Percentiles rank a stretch among this genome's conserved stretches.
Conservation (phyloP, 2,888 invertebrate species). For the Coronaproctus castanopsis region DNA sequence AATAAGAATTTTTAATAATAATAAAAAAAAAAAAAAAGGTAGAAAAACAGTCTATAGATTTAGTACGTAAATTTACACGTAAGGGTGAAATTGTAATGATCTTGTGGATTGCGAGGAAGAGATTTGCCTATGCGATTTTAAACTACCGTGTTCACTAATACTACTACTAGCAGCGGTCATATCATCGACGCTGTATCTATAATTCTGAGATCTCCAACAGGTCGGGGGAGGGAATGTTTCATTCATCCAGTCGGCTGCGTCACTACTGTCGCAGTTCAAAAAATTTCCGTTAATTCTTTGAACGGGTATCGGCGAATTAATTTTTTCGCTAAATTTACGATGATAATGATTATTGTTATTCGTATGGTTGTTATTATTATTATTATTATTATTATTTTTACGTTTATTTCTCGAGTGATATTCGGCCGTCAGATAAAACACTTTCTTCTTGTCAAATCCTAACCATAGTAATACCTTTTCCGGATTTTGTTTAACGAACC, state of each 20-base stretch:
- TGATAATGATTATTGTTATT: no score
- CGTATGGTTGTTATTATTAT: background rate
- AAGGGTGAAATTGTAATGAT: constrained; percentile 36
- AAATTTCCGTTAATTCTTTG: background rate
- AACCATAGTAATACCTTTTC: constrained; percentile 48
- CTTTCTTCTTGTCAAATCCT: constrained; percentile 12
- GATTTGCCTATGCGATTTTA: constrained; percentile 30
- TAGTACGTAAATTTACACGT: no score
- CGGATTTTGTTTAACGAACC: constrained; percentile 48
- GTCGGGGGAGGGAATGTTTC: constrained; percentile 19
- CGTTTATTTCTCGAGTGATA: constrained; percentile 24
- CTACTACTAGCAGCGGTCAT: constrained; percentile 28
- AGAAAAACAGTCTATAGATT: no score
- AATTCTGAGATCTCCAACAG: constrained; percentile 26
- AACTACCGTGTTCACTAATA: constrained; percentile 27
- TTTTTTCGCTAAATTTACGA: no score
- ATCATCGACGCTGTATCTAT: constrained; percentile 48
- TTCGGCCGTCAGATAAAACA: constrained; percentile 25
- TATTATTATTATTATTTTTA: constrained; percentile 15
- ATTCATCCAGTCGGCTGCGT: constrained; percentile 8
- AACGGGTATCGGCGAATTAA: no score
- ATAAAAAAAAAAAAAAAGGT: no score
- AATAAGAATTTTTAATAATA: no score
- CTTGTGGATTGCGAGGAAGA: constrained; percentile 40
- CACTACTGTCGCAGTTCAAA: constrained; percentile 1